These are phyloP conservation scores for Danio tinwini DNA, from an alignment of 2,797 vertebrate species.

Conservation along the genomic window DNA sequence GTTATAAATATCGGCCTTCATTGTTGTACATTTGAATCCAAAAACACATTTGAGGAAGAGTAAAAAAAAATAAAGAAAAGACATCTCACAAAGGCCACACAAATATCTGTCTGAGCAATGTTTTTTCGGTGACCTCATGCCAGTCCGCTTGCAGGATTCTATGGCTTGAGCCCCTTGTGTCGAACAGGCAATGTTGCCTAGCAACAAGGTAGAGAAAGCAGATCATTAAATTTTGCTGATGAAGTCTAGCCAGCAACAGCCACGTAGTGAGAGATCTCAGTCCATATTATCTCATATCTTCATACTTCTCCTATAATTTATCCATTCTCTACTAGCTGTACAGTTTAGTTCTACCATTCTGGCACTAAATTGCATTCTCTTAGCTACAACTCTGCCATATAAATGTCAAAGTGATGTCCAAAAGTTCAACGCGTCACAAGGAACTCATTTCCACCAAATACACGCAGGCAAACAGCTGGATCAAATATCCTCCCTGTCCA, in stretches of 20 bases:
- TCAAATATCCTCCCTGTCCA: constrained; percentile 26
- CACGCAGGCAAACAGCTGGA: constrained; percentile 24
- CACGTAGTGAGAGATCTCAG: constrained; percentile 23
- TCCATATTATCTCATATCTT: not conserved
- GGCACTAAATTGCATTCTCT: not conserved
- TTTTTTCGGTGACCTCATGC: constrained; percentile 33
- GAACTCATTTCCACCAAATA: not conserved
- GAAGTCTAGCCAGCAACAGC: constrained; percentile 60
- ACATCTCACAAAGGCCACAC: not conserved
- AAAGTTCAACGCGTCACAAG: constrained; percentile 3
- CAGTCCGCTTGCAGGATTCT: constrained; percentile 66
- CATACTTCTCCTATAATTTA: not conserved
- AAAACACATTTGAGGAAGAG: not conserved
- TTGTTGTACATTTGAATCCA: not conserved
- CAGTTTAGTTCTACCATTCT: not conserved
- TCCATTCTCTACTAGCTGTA: not conserved
- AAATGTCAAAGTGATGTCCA: not conserved
- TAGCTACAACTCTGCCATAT: not conserved
- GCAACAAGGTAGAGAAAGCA: constrained; percentile 78
- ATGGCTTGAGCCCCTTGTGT: constrained; percentile 64
- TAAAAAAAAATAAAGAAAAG: not conserved
- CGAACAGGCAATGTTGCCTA: constrained; percentile 75
- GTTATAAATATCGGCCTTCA: too few relatives aligned
- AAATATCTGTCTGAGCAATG: not conserved
- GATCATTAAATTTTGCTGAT: constrained; percentile 76